Evolutionary conservation across 1,140 invertebrate species (phyloP).

Genomic region (Acromyrmex heyeri): DNA sequence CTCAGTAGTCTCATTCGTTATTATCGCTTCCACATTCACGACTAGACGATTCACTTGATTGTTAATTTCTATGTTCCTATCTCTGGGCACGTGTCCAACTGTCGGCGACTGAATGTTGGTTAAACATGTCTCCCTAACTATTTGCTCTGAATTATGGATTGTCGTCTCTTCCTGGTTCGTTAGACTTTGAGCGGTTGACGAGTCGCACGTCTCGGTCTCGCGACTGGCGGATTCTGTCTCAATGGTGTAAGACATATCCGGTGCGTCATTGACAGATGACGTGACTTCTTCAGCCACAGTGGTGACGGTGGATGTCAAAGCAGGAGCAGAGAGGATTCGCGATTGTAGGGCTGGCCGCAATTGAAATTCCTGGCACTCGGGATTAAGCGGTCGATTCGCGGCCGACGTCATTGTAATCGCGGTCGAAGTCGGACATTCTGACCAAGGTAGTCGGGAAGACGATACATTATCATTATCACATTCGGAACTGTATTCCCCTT

Average conservation of each 20-base stretch:
- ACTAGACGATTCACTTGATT: slow-evolving; percentile 18
- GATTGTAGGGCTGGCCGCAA: slow-evolving; percentile 67
- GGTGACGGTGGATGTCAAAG: background rate
- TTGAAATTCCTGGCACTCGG: slow-evolving; percentile 84
- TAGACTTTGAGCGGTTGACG: slow-evolving; percentile 18
- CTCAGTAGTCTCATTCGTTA: background rate
- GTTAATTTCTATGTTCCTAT: slow-evolving; percentile 9
- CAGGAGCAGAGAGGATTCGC: slow-evolving; percentile 8
- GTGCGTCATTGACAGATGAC: slow-evolving; percentile 13
- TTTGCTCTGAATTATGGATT: background rate
- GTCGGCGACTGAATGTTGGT: background rate
- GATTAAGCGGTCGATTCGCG: slow-evolving; percentile 81
- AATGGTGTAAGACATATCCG: background rate
- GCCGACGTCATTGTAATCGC: slow-evolving; percentile 61
- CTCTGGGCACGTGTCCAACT: slow-evolving; percentile 17
- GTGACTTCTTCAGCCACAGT: slow-evolving; percentile 1
- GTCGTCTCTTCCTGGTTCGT: slow-evolving; percentile 16
- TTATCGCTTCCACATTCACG: background rate
- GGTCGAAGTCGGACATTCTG: slow-evolving; percentile 40
- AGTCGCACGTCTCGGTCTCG: slow-evolving; percentile 17
- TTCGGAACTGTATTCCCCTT: slow-evolving; percentile 83
- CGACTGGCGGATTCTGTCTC: slow-evolving; percentile 27
- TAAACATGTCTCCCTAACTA: slow-evolving; percentile 26
- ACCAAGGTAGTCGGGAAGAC: slow-evolving; percentile 71
- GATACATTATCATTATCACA: slow-evolving; percentile 76